Conservation (phyloP, 1,140 invertebrate species). For the Listronotus bonariensis region DNA sequence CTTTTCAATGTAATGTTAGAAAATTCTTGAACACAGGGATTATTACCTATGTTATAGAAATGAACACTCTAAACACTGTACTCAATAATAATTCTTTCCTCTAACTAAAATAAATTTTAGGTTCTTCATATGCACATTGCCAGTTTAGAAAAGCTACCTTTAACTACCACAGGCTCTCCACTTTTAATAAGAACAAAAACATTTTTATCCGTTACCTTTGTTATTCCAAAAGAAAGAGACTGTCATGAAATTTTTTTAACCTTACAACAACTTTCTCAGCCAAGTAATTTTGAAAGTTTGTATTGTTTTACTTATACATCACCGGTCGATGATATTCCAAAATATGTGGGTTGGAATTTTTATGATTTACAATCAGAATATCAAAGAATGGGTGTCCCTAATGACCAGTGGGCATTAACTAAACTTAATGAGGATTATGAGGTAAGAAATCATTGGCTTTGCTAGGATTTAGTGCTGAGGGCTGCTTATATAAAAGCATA, state of each 20-base stretch:
- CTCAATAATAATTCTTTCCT: too few species aligned
- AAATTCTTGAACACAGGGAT: too few species aligned
- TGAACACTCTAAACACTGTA: too few species aligned
- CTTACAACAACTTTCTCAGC: slow-evolving; percentile 85
- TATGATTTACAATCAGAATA: slow-evolving; percentile 92
- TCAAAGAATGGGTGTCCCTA: slow-evolving; percentile 91
- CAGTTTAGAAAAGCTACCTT: slow-evolving; percentile 85
- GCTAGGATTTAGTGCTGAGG: too few species aligned
- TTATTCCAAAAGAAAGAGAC: slow-evolving; percentile 93
- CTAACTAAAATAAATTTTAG: slow-evolving; percentile 62
- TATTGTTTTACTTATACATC: slow-evolving; percentile 94
- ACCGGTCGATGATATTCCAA: slow-evolving; percentile 66
- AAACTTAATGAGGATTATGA: slow-evolving; percentile 92
- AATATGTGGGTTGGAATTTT: slow-evolving; percentile 87
- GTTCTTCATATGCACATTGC: slow-evolving; percentile 93
- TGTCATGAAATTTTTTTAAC: slow-evolving; percentile 95
- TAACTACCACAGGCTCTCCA: slow-evolving; percentile 90
- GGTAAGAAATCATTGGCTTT: slow-evolving; percentile 61
- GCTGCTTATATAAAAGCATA: too few species aligned
- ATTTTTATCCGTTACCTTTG: slow-evolving; percentile 93
- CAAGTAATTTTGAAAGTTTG: slow-evolving; percentile 84
- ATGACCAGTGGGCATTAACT: slow-evolving; percentile 89
- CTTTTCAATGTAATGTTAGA: too few species aligned
- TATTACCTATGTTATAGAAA: too few species aligned
- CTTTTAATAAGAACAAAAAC: slow-evolving; percentile 94